Evolutionary conservation across 2,888 invertebrate species (phyloP).

Genomic region (Deilephila porcellus): DNA sequence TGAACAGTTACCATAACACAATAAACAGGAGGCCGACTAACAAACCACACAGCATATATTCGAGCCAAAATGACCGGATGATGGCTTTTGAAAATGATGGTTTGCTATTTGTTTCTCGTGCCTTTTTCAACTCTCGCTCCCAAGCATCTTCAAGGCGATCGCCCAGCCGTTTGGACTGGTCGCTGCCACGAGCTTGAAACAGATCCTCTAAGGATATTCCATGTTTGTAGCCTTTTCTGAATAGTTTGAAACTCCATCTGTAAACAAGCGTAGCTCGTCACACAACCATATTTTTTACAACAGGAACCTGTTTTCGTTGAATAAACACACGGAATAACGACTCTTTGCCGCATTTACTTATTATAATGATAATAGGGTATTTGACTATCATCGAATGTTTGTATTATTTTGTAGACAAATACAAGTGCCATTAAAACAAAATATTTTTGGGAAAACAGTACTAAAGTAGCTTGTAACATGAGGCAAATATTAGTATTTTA

Average conservation of each 20-base stretch:
- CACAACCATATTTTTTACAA: background rate
- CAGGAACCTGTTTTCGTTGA: background rate
- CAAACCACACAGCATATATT: slow-evolving; percentile 85
- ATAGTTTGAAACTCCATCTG: slow-evolving; percentile 89
- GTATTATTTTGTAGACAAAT: too few relatives aligned
- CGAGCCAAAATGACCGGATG: slow-evolving; percentile 84
- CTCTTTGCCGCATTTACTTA: background rate
- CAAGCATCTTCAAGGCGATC: slow-evolving; percentile 88
- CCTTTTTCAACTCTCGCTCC: slow-evolving; percentile 82
- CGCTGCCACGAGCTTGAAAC: slow-evolving; percentile 85
- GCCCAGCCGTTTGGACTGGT: slow-evolving; percentile 87
- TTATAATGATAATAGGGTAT: background rate
- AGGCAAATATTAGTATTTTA: too few relatives aligned
- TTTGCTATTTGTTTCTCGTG: slow-evolving; percentile 75
- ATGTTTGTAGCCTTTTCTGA: slow-evolving; percentile 86
- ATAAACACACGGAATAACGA: background rate
- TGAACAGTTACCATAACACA: slow-evolving; percentile 81
- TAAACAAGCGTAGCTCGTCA: slow-evolving; percentile 37
- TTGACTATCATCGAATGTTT: too few relatives aligned
- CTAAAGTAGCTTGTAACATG: too few relatives aligned
- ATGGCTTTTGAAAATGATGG: slow-evolving; percentile 87
- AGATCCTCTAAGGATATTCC: slow-evolving; percentile 88
- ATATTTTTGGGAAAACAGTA: too few relatives aligned
- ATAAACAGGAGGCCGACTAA: slow-evolving; percentile 84
- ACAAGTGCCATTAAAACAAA: too few relatives aligned